Evolutionary conservation across 2,888 invertebrate genomes (phyloP).

Genomic region (Xylota sylvarum): DNA sequence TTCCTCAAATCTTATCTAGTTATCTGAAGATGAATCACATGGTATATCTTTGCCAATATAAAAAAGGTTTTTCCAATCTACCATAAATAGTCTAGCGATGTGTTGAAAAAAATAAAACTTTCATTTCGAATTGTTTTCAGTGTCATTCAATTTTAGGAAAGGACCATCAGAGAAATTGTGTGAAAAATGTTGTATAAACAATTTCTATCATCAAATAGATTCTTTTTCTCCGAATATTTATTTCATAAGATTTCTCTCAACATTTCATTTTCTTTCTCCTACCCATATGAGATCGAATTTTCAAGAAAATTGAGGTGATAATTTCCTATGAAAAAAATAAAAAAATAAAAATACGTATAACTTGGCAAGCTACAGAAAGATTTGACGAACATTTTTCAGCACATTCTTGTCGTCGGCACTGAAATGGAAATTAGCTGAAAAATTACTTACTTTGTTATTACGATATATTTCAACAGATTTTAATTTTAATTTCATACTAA

Average conservation of each 20-base stretch:
- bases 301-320: neutral
- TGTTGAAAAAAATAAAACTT: too few relatives aligned
- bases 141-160: neutral
- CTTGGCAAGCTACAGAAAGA: neutral
- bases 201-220: neutral
- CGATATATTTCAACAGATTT: neutral
- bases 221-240: neutral
- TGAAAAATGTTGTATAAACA: neutral
- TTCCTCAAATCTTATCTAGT: neutral
- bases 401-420: neutral
- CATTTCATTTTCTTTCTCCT: neutral
- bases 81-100: neutral
- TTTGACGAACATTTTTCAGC: neutral
- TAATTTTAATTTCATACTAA: neutral
- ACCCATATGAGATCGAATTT: neutral
- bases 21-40: slow-evolving; percentile 7
- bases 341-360: neutral
- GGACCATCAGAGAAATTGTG: neutral
- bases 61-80: neutral
- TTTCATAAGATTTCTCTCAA: neutral
- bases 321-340: too few relatives aligned
- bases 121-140: neutral
- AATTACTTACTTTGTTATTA: neutral
- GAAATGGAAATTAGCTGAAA: neutral
- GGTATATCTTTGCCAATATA: neutral